Evolutionary conservation across 2,888 invertebrate genomes (phyloP), one percentile per base, ranked within the genome.

Genomic region (Macrophya alboannulata): DNA sequence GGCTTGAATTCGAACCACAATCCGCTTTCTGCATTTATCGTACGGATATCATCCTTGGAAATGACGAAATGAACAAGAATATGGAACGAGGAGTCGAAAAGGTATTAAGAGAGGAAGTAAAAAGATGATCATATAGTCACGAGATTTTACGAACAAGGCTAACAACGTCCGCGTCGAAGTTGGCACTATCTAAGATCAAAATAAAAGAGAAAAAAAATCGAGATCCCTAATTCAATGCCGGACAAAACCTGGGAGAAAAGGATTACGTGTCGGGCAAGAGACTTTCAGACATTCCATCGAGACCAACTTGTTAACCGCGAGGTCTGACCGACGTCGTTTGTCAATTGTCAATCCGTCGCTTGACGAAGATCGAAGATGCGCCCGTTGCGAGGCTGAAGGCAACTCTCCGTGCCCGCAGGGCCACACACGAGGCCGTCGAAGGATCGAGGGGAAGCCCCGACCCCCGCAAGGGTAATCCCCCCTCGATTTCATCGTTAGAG

Each of bases 301-400:
- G 83, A 83, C 83, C 68, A 51, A 83, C 83, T 83, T 83, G 83
- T 83, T 83, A 83, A 83, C 68, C 68, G 62, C 81, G 68, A 83
- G 83, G 71, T 83, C 71, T 83, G 83, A 83, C 83, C 83, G 83
- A 71, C 65, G 83, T 83, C 83, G 83, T 83, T 83, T 83, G 83
- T 83, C 83, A 83, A 83, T 83, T 83, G 83, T 83, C 83, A 83
- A 83, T 83, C 83, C 68, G 83, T 83, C 83, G 68, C n/a, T 83
- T 83, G 83, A 83, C 83, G 83, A 83, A 83, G 83, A 83, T 83
- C 83, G 83, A 83, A 83, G 83, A 83, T 83, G 83, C 83, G 83
- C 83, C 71, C 83, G 83, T 83, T 83, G 65, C 68, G 68, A 25
- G 68, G 40, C 62, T 43, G 21, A 51, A 51, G 81, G 62, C 43